Evolutionary conservation across 2,797 vertebrate species (phyloP).

Genomic region (Ctenopoma multispine): DNA sequence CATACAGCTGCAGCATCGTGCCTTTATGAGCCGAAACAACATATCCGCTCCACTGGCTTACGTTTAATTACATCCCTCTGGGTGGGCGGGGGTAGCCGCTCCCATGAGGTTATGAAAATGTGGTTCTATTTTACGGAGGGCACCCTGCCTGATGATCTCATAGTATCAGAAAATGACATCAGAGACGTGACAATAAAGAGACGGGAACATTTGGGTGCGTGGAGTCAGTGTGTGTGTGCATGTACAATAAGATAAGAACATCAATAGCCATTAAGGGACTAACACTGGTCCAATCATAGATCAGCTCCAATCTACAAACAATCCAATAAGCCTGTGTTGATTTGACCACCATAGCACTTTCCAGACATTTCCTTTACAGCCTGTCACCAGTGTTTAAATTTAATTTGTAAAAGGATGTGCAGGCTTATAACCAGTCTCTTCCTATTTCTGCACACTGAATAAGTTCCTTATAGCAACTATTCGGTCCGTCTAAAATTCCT

Average conservation of each 20-base stretch:
- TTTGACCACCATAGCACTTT: constrained; percentile 13
- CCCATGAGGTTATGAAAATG: constrained; percentile 23
- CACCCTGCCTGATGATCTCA: constrained; percentile 33
- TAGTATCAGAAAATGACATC: constrained; percentile 40
- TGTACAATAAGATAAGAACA: neutral
- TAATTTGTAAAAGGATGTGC: constrained; percentile 13
- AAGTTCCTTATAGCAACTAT: constrained; percentile 5
- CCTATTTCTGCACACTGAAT: neutral
- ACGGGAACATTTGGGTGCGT: neutral
- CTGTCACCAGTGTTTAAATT: constrained; percentile 2
- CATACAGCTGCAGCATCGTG: constrained; percentile 11
- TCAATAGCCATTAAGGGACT: constrained; percentile 43
- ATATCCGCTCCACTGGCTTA: constrained; percentile 28
- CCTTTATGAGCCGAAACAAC: constrained; percentile 3
- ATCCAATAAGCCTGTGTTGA: constrained; percentile 39
- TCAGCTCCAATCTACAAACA: constrained; percentile 28
- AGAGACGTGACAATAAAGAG: neutral
- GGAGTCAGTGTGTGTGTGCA: constrained; percentile 2
- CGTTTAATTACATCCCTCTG: constrained; percentile 25
- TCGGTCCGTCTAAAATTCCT: neutral
- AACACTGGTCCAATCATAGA: constrained; percentile 20
- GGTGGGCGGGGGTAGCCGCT: constrained; percentile 27
- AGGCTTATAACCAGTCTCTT: neutral
- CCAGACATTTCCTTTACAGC: neutral
- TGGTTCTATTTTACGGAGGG: constrained; percentile 27